A percentile compares a stretch with the other conserved stretches of the same genome.
Evolutionary conservation across 2,797 vertebrate genomes (phyloP).

Genomic region (Rhincodon typus): DNA sequence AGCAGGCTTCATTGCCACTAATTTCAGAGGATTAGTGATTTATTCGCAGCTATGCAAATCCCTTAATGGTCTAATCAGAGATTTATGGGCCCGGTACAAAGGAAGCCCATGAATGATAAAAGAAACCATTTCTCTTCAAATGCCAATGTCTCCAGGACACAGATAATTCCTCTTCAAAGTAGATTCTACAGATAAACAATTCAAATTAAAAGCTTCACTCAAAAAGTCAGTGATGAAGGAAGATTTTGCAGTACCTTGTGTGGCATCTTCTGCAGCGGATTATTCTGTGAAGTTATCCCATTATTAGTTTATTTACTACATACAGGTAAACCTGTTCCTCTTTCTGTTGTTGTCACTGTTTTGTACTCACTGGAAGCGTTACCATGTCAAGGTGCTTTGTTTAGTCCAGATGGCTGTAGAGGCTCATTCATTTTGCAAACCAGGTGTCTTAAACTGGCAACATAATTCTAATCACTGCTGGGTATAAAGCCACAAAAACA

Average conservation of each 20-base stretch:
- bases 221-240: constrained; percentile 25
- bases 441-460: neutral
- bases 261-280: neutral
- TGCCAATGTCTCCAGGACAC: constrained; percentile 35
- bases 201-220: constrained; percentile 30
- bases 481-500: too few species aligned
- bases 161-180: constrained; percentile 37
- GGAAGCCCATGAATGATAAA: constrained; percentile 30
- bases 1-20: constrained; percentile 27
- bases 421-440: neutral
- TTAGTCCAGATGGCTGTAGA: neutral
- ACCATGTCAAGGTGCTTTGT: neutral
- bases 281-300: neutral
- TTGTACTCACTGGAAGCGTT: neutral
- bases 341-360: neutral
- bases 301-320: constrained; percentile 12
- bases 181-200: constrained; percentile 35
- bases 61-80: constrained; percentile 36
- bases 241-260: neutral
- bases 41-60: constrained; percentile 36
- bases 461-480: neutral
- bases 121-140: constrained; percentile 35
- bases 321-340: neutral
- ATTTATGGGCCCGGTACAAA: constrained; percentile 26
- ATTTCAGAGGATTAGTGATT: constrained; percentile 36